These are phyloP conservation scores for Bombus waltoni DNA, from an alignment of 1,140 invertebrate species.

Conservation along the genomic window DNA sequence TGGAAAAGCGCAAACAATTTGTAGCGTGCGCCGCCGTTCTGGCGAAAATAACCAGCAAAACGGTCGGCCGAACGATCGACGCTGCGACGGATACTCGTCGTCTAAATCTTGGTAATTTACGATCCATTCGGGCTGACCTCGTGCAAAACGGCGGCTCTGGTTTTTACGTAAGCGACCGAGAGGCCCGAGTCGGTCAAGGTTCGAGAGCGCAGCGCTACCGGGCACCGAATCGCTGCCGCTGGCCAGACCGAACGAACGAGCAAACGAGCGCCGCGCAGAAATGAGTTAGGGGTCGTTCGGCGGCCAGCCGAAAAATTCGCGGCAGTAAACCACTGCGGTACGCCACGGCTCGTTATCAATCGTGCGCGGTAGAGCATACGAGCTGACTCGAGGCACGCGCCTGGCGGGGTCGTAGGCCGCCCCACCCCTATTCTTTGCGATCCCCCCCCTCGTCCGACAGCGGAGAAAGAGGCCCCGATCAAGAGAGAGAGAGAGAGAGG, in stretches of 20 bases:
- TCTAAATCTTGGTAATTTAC: constrained; percentile 9
- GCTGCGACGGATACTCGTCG: background rate
- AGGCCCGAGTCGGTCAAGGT: constrained; percentile 13
- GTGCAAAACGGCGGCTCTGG: background rate
- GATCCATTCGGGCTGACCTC: background rate
- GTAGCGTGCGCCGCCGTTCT: no score
- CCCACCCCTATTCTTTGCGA: constrained; percentile 52
- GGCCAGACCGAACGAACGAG: background rate
- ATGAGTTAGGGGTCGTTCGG: constrained; percentile 32
- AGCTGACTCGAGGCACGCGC: constrained; percentile 79
- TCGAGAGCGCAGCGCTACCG: background rate
- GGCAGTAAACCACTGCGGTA: constrained; percentile 46
- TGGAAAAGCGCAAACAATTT: no score
- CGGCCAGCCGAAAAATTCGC: constrained; percentile 41
- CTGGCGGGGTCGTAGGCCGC: constrained; percentile 70
- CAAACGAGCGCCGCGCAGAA: background rate
- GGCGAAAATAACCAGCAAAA: no score
- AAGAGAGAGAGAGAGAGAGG: constrained; percentile 19
- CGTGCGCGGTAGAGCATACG: constrained; percentile 60
- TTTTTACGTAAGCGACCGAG: constrained; percentile 8
- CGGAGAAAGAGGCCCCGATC: background rate
- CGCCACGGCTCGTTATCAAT: constrained; percentile 68
- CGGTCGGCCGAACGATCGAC: background rate
- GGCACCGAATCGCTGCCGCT: background rate
- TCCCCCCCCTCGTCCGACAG: background rate